Conservation (phyloP, 2,797 vertebrate species). For the Malacoraja senta region DNA sequence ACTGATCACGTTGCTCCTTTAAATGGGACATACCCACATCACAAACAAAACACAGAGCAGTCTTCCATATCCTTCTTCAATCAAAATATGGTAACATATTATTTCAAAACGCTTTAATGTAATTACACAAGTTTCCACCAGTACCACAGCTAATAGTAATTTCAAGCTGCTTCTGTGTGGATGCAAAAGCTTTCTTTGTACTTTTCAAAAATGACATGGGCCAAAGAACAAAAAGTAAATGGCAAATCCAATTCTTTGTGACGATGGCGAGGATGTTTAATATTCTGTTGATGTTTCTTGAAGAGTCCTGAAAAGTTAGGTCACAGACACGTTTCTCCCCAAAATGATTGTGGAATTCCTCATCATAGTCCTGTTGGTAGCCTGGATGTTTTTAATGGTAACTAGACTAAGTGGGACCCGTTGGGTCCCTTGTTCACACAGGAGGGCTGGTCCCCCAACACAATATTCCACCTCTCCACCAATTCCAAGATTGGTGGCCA, state of each 20-base stretch:
- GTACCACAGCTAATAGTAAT: neutral
- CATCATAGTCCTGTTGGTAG: neutral
- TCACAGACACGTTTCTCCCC: neutral
- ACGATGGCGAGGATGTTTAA: neutral
- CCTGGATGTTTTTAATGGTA: constrained; percentile 9
- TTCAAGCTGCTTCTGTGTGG: neutral
- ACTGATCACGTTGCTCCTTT: neutral
- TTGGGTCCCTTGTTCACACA: no score
- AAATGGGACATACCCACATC: neutral
- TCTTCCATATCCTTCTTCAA: neutral
- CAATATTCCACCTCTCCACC: no score
- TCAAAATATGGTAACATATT: neutral
- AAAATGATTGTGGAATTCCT: neutral
- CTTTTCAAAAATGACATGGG: no score
- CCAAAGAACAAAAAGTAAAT: no score
- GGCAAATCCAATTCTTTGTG: neutral
- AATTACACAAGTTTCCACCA: neutral
- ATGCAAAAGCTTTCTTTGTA: neutral
- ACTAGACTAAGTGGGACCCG: no score
- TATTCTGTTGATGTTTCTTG: neutral
- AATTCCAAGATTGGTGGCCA: no score
- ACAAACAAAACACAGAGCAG: neutral
- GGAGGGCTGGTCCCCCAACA: no score
- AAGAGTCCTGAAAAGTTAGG: neutral
- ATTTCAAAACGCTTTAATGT: neutral